Evolutionary conservation across 2,888 invertebrate species (phyloP).

Genomic region (Heterodera filipjevi): DNA sequence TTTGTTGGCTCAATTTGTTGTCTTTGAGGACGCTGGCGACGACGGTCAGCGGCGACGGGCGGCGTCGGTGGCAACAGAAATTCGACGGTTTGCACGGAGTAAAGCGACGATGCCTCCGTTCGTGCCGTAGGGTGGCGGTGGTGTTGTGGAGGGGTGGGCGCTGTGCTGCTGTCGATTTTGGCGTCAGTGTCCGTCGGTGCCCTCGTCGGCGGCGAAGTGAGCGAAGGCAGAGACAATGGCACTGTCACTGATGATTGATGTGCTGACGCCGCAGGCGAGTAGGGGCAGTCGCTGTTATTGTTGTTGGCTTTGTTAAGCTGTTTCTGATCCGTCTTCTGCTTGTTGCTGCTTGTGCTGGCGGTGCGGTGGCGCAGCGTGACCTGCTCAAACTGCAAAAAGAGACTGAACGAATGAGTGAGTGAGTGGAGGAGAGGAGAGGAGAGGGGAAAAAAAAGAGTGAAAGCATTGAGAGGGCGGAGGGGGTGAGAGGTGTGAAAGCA

Average conservation of each 20-base stretch:
- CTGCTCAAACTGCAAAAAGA: constrained; percentile 27
- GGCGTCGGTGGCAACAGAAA: neutral
- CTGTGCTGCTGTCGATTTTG: neutral
- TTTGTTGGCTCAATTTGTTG: neutral
- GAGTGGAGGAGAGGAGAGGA: too few species aligned
- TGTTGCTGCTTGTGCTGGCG: neutral
- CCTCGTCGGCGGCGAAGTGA: neutral
- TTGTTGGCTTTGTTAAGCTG: neutral
- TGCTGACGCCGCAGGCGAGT: neutral
- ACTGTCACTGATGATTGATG: neutral
- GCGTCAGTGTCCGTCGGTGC: neutral
- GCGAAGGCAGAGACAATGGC: neutral
- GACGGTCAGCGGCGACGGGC: neutral
- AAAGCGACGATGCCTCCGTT: neutral
- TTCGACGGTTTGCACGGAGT: neutral
- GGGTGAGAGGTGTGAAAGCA: neutral
- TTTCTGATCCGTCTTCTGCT: too few species aligned
- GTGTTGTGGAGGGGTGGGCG: neutral
- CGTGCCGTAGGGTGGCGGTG: neutral
- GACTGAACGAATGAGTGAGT: neutral
- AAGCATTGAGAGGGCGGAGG: neutral
- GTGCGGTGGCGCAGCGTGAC: constrained; percentile 19
- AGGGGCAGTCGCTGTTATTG: neutral
- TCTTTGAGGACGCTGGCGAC: neutral
- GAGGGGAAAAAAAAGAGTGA: neutral